phyloP scores from a whole-genome alignment of 1,140 invertebrate species.

The Metopolophium dirhodum region DNA sequence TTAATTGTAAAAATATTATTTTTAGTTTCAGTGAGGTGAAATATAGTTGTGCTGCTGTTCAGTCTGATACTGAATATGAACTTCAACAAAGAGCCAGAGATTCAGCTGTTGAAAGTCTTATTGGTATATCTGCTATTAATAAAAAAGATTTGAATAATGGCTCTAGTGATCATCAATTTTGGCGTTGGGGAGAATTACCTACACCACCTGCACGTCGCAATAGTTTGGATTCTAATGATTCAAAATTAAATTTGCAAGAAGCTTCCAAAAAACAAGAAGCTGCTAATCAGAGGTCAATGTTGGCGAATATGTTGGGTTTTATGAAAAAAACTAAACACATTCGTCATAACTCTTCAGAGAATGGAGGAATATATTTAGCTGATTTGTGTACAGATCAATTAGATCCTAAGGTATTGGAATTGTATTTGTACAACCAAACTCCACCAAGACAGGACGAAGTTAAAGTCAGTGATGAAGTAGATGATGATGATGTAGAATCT shows the following conservation, averaged over 20 bases:
- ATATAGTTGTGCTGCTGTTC: slow-evolving; percentile 77
- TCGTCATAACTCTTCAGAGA: slow-evolving; percentile 68
- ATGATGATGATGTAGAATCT: slow-evolving; percentile 87
- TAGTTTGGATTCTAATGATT: slow-evolving; percentile 46
- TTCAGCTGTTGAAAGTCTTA: slow-evolving; percentile 62
- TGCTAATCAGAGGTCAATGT: slow-evolving; percentile 76
- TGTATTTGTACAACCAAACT: slow-evolving; percentile 68
- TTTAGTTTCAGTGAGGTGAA: slow-evolving; percentile 72
- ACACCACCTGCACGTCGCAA: slow-evolving; percentile 61
- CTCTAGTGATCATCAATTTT: slow-evolving; percentile 64
- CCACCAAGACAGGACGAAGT: slow-evolving; percentile 51
- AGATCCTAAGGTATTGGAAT: slow-evolving; percentile 86
- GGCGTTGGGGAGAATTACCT: slow-evolving; percentile 98
- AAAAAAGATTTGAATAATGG: slow-evolving; percentile 64
- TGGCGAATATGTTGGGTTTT: slow-evolving; percentile 90
- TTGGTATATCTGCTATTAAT: slow-evolving; percentile 21
- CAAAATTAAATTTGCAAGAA: slow-evolving; percentile 48
- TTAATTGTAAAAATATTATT: slow-evolving; percentile 54
- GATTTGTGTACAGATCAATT: slow-evolving; percentile 87
- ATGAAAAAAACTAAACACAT: slow-evolving; percentile 82
- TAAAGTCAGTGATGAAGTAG: slow-evolving; percentile 37
- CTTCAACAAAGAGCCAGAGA: slow-evolving; percentile 68
- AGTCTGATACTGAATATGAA: slow-evolving; percentile 94
- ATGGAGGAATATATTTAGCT: slow-evolving; percentile 85
- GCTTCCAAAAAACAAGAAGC: slow-evolving; percentile 59